A percentile compares a stretch with the other conserved stretches of the same genome.
phyloP scores from a whole-genome alignment of 2,888 invertebrate genomes.

The Dolichomitus sp. region DNA sequence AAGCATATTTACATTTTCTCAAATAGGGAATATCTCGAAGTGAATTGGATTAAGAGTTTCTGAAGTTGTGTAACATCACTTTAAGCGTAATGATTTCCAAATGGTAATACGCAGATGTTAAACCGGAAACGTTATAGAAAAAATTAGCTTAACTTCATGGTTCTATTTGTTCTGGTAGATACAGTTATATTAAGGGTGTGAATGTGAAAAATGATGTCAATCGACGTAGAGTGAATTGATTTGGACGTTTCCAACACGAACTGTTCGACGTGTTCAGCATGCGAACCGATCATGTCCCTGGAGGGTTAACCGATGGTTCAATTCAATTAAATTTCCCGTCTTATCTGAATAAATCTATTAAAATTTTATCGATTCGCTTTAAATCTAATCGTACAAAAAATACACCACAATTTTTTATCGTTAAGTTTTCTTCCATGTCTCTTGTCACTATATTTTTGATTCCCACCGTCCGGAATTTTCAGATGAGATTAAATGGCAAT shows the following conservation, averaged over 20 bases:
- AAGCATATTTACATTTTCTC: no score
- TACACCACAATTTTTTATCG: background rate
- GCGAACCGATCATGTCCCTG: no score
- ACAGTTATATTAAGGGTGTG: background rate
- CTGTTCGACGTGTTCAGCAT: no score
- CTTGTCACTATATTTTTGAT: background rate
- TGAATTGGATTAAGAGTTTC: no score
- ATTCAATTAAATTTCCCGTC: no score
- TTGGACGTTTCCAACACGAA: no score
- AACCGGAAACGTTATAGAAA: background rate
- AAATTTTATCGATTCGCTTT: no score
- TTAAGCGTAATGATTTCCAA: slow-evolving; percentile 13
- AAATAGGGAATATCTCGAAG: no score
- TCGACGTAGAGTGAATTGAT: no score
- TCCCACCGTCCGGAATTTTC: background rate
- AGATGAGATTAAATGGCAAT: background rate
- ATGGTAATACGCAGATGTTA: background rate
- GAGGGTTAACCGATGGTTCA: no score
- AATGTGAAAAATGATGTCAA: background rate
- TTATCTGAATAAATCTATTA: no score
- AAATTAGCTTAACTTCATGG: background rate
- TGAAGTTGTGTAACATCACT: no score
- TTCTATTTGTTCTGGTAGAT: background rate
- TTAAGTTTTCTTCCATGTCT: background rate
- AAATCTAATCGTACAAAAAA: background rate